Conservation (phyloP, 2,888 invertebrate genomes). For the Encarsia formosa region DNA sequence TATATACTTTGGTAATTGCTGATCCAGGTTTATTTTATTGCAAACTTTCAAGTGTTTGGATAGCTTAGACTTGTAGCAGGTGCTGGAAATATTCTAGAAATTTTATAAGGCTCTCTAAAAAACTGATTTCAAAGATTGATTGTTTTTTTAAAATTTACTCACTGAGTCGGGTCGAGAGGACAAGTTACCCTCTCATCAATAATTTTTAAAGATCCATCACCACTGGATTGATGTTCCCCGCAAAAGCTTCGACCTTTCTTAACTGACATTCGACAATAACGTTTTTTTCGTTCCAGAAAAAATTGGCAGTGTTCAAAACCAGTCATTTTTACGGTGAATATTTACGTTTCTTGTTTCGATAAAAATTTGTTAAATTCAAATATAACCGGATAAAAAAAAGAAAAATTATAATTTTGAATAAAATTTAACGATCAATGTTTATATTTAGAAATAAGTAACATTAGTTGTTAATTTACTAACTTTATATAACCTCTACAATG, state of each 20-base stretch:
- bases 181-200: conserved; percentile 58
- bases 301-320: conserved; percentile 37
- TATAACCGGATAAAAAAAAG: neutral
- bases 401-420: too few relatives aligned
- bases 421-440: too few relatives aligned
- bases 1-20: conserved; percentile 57
- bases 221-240: conserved; percentile 57
- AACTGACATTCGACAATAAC: conserved; percentile 72
- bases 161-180: conserved; percentile 72
- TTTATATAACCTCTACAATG: too few relatives aligned
- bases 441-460: too few relatives aligned
- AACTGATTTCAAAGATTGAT: neutral
- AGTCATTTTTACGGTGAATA: conserved; percentile 6
- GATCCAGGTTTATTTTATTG: conserved; percentile 56
- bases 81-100: conserved; percentile 53
- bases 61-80: conserved; percentile 65
- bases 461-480: too few relatives aligned
- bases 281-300: conserved; percentile 68
- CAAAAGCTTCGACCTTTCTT: conserved; percentile 66
- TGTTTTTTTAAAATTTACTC: conserved; percentile 41
- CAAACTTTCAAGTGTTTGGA: conserved; percentile 69
- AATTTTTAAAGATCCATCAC: conserved; percentile 19
- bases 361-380: neutral
- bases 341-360: neutral
- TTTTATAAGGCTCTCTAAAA: conserved; percentile 22